Base-by-base conservation (phyloP, 1,140 invertebrate genomes). In the Druon quercuslanigerum region DNA sequence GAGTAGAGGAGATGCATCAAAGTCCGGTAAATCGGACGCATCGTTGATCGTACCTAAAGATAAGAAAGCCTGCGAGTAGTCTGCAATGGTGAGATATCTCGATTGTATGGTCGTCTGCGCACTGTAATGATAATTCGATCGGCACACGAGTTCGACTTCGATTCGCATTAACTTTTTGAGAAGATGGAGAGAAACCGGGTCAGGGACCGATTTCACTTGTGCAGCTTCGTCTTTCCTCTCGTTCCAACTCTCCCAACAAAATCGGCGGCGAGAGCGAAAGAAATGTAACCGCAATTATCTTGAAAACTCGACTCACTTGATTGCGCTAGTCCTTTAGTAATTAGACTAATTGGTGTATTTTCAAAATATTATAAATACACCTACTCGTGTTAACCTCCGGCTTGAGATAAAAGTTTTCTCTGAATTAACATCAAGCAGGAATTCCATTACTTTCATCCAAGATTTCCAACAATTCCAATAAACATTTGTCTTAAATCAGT, bases 81-180 rank as follows among this genome's bases (percentile, higher is more conserved):
- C 2, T 16, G 33, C 52, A 20, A 52, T 52, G 75, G 81, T 71
- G 84, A 82, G 82, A 84, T 86, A 86, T 86, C 83, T 83, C 80
- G 84, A 85, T 85, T 78, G 80, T 75, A 75, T 77, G 78, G 80
- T 80, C 84, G 84, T 86, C 83, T 84, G 83, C 83, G 85, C 85
- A 76, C 76, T 76, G 60, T 81, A 77, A 82, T 79, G 84, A 86
- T 84, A 83, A 85, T 85, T 85, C 82, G 84, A 77, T 76, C 75
- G 73, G 76, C 70, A 40, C 57, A 50, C 60, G 60, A 66, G 73
- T 79, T 78, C 71, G 76, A 74, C 75, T 70, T 72, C 82, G 79
- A 74, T 81, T 75, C 78, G 76, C 79, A 83, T 78, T 73, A 81
- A 83, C 80, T 77, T 78, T 77, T 75, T 74, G 74, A 74, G 25